Evolutionary conservation across 2,888 invertebrate species (phyloP).

Genomic region (Coleophora flavipennella): DNA sequence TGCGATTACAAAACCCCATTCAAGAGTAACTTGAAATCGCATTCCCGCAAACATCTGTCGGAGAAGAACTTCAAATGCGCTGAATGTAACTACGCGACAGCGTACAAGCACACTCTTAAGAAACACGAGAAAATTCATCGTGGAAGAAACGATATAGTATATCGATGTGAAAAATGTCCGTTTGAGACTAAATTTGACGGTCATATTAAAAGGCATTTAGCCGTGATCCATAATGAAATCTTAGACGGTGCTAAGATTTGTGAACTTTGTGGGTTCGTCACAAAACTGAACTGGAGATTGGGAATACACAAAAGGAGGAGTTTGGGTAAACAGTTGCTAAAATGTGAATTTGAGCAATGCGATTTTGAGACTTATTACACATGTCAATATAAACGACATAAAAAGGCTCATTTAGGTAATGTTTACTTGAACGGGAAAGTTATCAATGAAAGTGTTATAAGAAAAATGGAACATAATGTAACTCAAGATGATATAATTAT

Average conservation of each 20-base stretch:
- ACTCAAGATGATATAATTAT: neutral
- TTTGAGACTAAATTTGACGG: constrained; percentile 22
- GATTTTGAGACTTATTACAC: constrained; percentile 35
- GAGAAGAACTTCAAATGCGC: constrained; percentile 31
- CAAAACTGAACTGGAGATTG: constrained; percentile 37
- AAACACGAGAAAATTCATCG: constrained; percentile 27
- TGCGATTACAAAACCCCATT: constrained; percentile 28
- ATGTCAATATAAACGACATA: constrained; percentile 44
- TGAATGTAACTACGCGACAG: constrained; percentile 25
- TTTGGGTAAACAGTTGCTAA: constrained; percentile 22
- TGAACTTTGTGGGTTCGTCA: constrained; percentile 41
- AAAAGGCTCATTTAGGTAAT: constrained; percentile 9
- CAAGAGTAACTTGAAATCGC: constrained; percentile 19
- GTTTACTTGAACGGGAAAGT: constrained; percentile 15
- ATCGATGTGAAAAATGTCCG: constrained; percentile 24
- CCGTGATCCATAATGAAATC: constrained; percentile 19
- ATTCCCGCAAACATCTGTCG: constrained; percentile 16
- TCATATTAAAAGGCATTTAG: constrained; percentile 22
- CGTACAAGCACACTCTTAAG: constrained; percentile 26
- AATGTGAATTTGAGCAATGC: constrained; percentile 38
- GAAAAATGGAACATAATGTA: neutral
- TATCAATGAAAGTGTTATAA: constrained; percentile 3
- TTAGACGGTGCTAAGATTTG: constrained; percentile 38
- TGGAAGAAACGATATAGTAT: constrained; percentile 4
- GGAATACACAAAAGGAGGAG: constrained; percentile 41